phyloP scores from a whole-genome alignment of 2,888 invertebrate species.

The Eilema sororculum region DNA sequence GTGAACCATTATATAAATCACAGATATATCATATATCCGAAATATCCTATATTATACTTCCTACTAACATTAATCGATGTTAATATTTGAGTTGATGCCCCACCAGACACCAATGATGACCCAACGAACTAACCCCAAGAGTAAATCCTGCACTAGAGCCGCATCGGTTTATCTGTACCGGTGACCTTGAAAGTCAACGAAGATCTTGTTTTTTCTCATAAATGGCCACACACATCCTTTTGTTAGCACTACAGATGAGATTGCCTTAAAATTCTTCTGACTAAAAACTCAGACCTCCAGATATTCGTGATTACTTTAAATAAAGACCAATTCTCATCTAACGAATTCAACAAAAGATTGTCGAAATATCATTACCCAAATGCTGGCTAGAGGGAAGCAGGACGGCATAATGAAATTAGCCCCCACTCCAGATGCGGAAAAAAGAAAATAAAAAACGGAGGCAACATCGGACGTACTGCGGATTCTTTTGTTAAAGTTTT shows the following conservation, averaged over 20 bases:
- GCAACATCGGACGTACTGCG: slow-evolving; percentile 10
- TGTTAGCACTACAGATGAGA: background rate
- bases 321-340: slow-evolving; percentile 10
- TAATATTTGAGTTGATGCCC: no score
- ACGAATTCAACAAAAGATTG: slow-evolving; percentile 18
- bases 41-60: no score
- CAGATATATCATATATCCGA: no score
- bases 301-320: slow-evolving; percentile 6
- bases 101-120: no score
- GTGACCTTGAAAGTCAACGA: background rate
- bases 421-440: slow-evolving; percentile 19
- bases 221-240: background rate
- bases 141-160: no score
- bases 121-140: no score
- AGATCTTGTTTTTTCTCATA: no score
- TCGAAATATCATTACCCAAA: slow-evolving; percentile 41
- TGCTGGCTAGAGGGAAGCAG: slow-evolving; percentile 33
- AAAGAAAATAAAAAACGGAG: slow-evolving; percentile 25
- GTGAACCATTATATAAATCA: no score
- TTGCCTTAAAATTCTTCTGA: background rate
- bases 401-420: slow-evolving; percentile 51
- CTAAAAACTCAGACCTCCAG: background rate
- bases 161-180: no score
- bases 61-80: no score
- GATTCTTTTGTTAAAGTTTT: slow-evolving; percentile 22